Evolutionary conservation across 1,140 invertebrate species (phyloP).

Genomic region (Panulirus ornatus): DNA sequence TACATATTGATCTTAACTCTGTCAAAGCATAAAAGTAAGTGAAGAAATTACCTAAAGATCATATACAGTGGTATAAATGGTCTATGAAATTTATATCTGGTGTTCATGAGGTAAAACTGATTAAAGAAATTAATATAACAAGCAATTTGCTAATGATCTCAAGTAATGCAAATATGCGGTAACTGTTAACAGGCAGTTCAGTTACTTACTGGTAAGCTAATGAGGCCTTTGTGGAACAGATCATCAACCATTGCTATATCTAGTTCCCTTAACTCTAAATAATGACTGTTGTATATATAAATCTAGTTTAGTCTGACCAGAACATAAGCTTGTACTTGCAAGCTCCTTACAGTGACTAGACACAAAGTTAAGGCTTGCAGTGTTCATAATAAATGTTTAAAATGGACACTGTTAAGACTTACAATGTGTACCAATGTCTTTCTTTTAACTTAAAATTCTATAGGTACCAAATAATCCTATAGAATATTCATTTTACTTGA

Average conservation of each 20-base stretch:
- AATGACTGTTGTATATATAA: slow-evolving; percentile 34
- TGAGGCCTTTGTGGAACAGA: neutral
- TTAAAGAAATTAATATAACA: neutral
- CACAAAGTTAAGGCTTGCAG: slow-evolving; percentile 7
- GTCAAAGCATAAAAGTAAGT: neutral
- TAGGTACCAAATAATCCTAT: neutral
- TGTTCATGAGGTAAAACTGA: neutral
- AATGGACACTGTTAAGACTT: neutral
- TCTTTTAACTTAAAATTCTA: neutral
- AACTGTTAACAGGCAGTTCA: neutral
- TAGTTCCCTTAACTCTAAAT: slow-evolving; percentile 33
- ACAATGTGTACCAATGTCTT: neutral
- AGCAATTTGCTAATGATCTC: neutral
- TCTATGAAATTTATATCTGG: neutral
- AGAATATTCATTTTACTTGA: neutral
- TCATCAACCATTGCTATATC: slow-evolving; percentile 10
- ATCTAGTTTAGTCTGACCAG: slow-evolving; percentile 34
- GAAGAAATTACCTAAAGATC: neutral
- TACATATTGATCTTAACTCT: neutral
- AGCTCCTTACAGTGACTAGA: slow-evolving; percentile 28
- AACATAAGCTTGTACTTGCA: slow-evolving; percentile 39
- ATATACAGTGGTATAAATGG: too few species aligned
- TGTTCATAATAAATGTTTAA: neutral
- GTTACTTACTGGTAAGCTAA: neutral
- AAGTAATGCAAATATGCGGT: neutral